Evolutionary conservation across 2,113 vertebrate genomes (phyloP).

Genomic region (Heloderma charlesbogerti): DNA sequence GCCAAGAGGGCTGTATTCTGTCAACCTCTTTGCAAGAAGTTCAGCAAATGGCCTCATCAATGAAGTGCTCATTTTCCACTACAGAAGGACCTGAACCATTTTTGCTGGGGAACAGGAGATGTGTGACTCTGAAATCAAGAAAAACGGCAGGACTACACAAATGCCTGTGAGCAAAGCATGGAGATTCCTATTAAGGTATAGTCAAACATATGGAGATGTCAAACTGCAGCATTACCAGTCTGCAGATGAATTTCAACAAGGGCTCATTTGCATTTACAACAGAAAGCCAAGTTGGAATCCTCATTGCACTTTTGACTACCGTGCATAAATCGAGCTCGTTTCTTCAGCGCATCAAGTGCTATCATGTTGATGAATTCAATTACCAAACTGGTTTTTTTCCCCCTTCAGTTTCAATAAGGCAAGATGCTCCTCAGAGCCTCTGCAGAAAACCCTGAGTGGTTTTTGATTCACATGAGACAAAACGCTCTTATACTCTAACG

Average conservation of each 20-base stretch:
- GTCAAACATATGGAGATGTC: constrained; percentile 5
- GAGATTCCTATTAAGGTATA: neutral
- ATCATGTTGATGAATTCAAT: constrained; percentile 56
- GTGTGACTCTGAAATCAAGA: neutral
- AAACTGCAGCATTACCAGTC: constrained; percentile 24
- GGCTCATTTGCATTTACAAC: constrained; percentile 50
- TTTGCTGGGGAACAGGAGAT: neutral
- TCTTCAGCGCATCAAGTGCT: constrained; percentile 52
- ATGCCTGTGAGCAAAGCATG: neutral
- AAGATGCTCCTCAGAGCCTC: constrained; percentile 46
- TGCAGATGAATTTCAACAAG: constrained; percentile 40
- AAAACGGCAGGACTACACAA: neutral
- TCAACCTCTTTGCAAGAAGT: fast-evolving
- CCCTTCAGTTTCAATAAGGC: constrained; percentile 45
- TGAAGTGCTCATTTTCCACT: neutral
- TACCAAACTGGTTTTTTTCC: constrained; percentile 38
- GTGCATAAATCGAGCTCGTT: constrained; percentile 42
- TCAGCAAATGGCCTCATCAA: neutral
- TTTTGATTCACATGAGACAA: constrained; percentile 63
- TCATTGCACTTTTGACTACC: neutral
- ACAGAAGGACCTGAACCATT: neutral
- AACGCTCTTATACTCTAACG: constrained; percentile 34
- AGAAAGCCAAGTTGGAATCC: constrained; percentile 37
- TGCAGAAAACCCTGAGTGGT: constrained; percentile 52
- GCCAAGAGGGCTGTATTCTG: neutral